Base-by-base conservation (phyloP, 2,113 vertebrate species). In the Ranitomeya variabilis region DNA sequence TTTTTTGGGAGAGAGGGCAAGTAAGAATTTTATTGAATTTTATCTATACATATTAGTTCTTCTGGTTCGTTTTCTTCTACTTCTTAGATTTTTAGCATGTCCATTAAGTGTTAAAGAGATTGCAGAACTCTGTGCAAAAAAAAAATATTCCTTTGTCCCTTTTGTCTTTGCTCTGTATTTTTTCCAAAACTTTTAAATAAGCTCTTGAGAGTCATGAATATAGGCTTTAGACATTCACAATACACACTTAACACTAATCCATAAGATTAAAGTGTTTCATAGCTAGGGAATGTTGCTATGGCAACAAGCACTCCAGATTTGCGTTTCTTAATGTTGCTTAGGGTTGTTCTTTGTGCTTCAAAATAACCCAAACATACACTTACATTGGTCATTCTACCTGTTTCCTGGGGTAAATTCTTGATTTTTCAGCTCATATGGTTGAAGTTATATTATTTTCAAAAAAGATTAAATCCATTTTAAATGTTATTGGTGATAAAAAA, bases 211-310 rank as follows among this genome's bases (percentile, higher is more conserved):
- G 81, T 74, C 87, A 89, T 89, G 87, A 89, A 89, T 84, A 89
- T 84, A 84, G 87, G 81, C 73, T 89, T 84, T 89, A 89, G 83
- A 89, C 87, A 89, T 89, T 84, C 87, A 89, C 87, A 89, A 89
- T 89, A 69, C 87, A 84, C 81, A 89, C 87, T 89, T 84, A 89
- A 89, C 73, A 89, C 80, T 89, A 89, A 89, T 84, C 87, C 87
- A 78, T 89, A 89, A 89, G 87, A 89, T 89, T 89, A 89, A 89
- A 83, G 87, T 83, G 80, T 84, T 82, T 84, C 81, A 89, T 84
- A 78, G 87, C 71, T 67, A 84, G 71, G 52, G 73, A 57, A 73
- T 14, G 81, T 89, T 89, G 71, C 81, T 60, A 89, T 84, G 73
- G 87, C 71, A 67, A 89, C 80, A 60, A 71, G 31, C 80, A 84